Base-by-base conservation (phyloP, 2,797 vertebrate species). In the Enteromius argenteus region DNA sequence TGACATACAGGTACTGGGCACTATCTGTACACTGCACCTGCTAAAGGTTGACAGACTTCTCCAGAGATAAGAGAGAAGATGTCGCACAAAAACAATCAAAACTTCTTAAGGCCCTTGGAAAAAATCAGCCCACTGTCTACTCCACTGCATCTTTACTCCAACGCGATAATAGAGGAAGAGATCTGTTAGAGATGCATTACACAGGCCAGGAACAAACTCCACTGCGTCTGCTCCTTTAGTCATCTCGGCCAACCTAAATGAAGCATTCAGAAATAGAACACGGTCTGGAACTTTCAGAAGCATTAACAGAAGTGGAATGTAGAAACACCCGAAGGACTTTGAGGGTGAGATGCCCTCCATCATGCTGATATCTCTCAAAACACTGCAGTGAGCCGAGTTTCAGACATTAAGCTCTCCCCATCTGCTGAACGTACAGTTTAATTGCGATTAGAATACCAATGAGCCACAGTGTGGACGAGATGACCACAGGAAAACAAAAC, bases 1-100 rank as follows among this genome's bases (percentile, higher is more conserved):
- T 89, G 87, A 89, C 84, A 84, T 89, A 88, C 88, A 44, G 30
- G 85, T 86, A 90, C 87, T 85, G 73, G 88, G 60, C 44, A 77
- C 88, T 94, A 94, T 95, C 94, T 93, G 81, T 72, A 84, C 84
- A 42, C 46, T 86, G 88, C 93, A 95, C 93, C 94, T 94, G 94
- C 93, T 90, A 87, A 71, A 90, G 85, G 60, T 76, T 66, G 81
- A 90, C 90, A 92, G 94, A 93, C 89, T 89, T 88, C 89, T 87
- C 86, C 67, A 83, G 71, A 64, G 62, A 84, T 92, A 94, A 91
- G 84, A 90, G 39, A 79, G 71, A 83, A 35, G 35, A 2, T 8
- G 10, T 76, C 0, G 4, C 60, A 67, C 32, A 76, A 76, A 83
- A 32, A 76, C 72, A 76, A 76, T 83, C 62, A 13, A 83, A 76